Evolutionary conservation across 1,140 invertebrate species (phyloP).

Genomic region (Apocrypta bakeri): DNA sequence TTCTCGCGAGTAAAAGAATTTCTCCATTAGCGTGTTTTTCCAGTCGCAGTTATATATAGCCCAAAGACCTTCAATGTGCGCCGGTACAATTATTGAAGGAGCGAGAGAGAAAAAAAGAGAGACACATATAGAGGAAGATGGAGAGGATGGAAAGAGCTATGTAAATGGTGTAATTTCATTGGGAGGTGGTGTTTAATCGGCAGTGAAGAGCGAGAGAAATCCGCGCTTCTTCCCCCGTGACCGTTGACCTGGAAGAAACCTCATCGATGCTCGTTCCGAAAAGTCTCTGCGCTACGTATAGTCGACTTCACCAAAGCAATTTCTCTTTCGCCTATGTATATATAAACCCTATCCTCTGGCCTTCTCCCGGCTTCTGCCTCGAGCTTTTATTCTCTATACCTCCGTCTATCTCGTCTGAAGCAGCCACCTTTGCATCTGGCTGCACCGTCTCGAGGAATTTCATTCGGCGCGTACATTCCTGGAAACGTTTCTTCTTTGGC

Average conservation of each 20-base stretch:
- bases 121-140: no score
- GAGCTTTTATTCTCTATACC: conserved; percentile 9
- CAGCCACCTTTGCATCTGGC: neutral
- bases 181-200: conserved; percentile 33
- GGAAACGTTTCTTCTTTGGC: neutral
- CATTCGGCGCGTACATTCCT: conserved; percentile 8
- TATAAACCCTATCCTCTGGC: neutral
- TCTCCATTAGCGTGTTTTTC: conserved; percentile 29
- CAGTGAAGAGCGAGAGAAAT: conserved; percentile 19
- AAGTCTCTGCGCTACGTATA: conserved; percentile 54
- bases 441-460: conserved; percentile 12
- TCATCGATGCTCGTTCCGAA: conserved; percentile 49
- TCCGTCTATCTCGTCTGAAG: neutral
- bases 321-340: conserved; percentile 22
- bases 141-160: neutral
- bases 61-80: neutral
- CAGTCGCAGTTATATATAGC: neutral
- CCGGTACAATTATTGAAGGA: conserved; percentile 22
- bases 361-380: conserved; percentile 19
- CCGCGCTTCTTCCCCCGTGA: conserved; percentile 7
- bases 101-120: neutral
- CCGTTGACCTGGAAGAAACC: conserved; percentile 40
- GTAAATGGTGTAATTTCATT: conserved; percentile 34
- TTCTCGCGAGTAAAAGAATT: neutral
- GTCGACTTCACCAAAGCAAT: conserved; percentile 39